phyloP scores from a whole-genome alignment of 2,113 vertebrate genomes.

The Pseudolaguvia tuberculata region DNA sequence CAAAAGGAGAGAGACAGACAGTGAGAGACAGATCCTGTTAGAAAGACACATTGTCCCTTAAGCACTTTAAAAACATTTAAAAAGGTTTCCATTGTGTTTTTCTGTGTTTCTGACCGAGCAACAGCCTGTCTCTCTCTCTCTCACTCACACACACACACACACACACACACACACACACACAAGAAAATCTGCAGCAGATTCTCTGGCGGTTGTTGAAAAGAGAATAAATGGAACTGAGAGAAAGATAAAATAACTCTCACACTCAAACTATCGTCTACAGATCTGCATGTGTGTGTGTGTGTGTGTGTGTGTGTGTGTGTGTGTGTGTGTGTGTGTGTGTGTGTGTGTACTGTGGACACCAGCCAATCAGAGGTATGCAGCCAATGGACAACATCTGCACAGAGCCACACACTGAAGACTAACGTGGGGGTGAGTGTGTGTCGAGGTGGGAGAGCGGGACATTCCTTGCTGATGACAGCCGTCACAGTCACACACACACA shows the following conservation, averaged over 20 bases:
- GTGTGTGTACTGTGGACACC: conserved; percentile 53
- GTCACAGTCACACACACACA: conserved; percentile 74
- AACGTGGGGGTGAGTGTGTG: conserved; percentile 64
- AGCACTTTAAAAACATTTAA: conserved; percentile 33
- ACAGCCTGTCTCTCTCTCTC: no score
- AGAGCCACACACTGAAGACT: conserved; percentile 61
- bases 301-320: conserved; percentile 55
- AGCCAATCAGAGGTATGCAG: conserved; percentile 71
- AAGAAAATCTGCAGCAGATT: conserved; percentile 49
- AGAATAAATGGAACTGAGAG: conserved; percentile 55
- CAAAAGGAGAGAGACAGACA: background rate
- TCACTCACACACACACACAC: conserved; percentile 9
- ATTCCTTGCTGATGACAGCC: conserved; percentile 75
- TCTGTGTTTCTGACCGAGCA: no score
- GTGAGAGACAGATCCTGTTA: background rate
- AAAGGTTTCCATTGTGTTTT: conserved; percentile 36
- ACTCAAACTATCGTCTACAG: conserved; percentile 66
- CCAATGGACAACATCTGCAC: conserved; percentile 75
- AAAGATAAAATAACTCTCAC: conserved; percentile 67
- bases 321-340: no score
- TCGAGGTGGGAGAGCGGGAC: conserved; percentile 73
- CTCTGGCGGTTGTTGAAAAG: conserved; percentile 49
- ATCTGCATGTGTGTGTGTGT: no score
- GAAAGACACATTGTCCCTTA: conserved; percentile 39
- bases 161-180: conserved; percentile 1